These are phyloP conservation scores for Cyprinodon variegatus DNA, from an alignment of 2,113 vertebrate species.

Conservation along the genomic window DNA sequence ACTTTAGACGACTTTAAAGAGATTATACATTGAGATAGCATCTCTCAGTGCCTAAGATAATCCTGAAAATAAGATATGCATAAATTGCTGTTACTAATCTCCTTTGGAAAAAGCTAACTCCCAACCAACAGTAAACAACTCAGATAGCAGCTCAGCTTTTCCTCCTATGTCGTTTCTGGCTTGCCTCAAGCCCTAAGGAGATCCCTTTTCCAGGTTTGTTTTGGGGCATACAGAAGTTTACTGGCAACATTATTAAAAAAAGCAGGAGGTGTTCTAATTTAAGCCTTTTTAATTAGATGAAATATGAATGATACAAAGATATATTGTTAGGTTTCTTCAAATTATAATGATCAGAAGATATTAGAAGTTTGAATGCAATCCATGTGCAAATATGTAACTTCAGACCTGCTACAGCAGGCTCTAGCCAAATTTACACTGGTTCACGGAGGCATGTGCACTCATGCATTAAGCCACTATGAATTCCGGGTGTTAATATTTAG, in stretches of 20 bases:
- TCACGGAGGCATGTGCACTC: not conserved
- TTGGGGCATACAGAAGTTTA: conserved; percentile 43
- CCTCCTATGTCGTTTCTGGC: conserved; percentile 57
- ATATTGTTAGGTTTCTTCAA: conserved; percentile 1
- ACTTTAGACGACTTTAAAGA: conserved; percentile 66
- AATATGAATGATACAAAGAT: conserved; percentile 4
- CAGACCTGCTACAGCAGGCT: not conserved
- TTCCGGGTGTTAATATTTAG: conserved; percentile 4
- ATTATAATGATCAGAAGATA: not conserved
- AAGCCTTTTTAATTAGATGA: not conserved
- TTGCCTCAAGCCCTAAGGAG: conserved; percentile 54
- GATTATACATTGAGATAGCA: conserved; percentile 74
- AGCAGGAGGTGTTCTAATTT: conserved; percentile 5
- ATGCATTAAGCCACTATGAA: not conserved
- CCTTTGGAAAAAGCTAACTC: conserved; percentile 74
- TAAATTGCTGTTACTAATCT: conserved; percentile 84
- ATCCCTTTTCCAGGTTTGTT: conserved; percentile 71
- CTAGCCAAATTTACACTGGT: not conserved
- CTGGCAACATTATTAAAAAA: conserved; percentile 48
- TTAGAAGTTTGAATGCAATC: not conserved
- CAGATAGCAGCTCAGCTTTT: conserved; percentile 51
- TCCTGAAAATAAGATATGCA: conserved; percentile 81
- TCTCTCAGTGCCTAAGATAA: conserved; percentile 75
- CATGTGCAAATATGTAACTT: conserved; percentile 2
- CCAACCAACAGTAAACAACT: conserved; percentile 76